Evolutionary conservation across 2,888 invertebrate species (phyloP).

Genomic region (Sarcophaga carnaria): DNA sequence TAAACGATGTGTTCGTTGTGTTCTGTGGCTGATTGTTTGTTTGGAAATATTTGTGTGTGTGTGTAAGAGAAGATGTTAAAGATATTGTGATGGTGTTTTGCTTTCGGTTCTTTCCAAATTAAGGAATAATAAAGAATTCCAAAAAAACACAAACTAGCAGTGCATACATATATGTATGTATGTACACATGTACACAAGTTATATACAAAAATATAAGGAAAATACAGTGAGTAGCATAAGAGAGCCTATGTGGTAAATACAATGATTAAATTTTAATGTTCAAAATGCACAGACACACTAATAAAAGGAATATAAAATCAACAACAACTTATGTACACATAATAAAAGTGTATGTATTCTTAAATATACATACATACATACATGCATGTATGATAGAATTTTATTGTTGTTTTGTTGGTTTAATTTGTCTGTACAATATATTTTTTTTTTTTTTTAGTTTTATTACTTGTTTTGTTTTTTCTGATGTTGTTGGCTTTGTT

Average conservation of each 20-base stretch:
- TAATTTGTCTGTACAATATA: neutral
- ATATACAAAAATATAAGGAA: neutral
- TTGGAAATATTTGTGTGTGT: neutral
- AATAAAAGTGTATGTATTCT: too few species aligned
- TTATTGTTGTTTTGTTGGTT: constrained; percentile 11
- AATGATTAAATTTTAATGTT: constrained; percentile 8
- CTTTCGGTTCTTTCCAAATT: constrained; percentile 30
- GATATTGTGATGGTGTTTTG: constrained; percentile 35
- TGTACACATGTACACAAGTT: too few species aligned
- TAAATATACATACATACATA: neutral
- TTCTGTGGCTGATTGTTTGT: neutral
- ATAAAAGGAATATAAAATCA: neutral
- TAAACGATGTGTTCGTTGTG: neutral
- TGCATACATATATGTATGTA: neutral
- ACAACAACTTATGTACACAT: neutral
- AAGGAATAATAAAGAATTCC: constrained; percentile 43
- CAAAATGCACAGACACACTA: neutral
- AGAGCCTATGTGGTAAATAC: constrained; percentile 9
- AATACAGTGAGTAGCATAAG: constrained; percentile 28
- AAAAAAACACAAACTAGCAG: constrained; percentile 22
- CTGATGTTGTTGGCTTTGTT: neutral
- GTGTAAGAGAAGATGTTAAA: constrained; percentile 24
- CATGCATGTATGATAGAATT: neutral
- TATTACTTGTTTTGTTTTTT: neutral
- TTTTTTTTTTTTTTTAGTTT: neutral